phyloP scores from a whole-genome alignment of 2,797 vertebrate genomes.

The Danio kyathit region DNA sequence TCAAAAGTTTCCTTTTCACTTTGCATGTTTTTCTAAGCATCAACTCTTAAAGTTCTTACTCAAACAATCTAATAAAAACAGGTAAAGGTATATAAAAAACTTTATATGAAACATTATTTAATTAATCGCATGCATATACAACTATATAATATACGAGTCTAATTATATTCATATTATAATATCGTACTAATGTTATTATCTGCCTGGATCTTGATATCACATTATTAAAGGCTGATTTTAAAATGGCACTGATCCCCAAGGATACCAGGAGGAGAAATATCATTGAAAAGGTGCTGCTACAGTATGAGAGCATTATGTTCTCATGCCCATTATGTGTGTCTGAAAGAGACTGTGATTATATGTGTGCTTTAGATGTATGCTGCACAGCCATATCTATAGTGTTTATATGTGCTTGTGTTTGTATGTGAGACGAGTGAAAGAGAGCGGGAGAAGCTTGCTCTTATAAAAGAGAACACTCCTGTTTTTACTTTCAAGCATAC shows the following conservation, averaged over 20 bases:
- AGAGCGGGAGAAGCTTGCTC: background rate
- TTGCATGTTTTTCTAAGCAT: background rate
- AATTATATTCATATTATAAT: too few species aligned
- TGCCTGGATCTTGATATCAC: too few species aligned
- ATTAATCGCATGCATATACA: background rate
- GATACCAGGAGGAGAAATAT: background rate
- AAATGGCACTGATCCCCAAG: background rate
- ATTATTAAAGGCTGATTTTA: background rate
- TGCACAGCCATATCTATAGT: constrained; percentile 10
- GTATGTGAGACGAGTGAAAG: background rate
- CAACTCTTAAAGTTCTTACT: background rate
- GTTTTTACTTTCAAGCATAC: background rate
- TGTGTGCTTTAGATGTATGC: background rate
- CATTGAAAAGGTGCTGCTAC: background rate
- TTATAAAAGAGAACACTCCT: background rate
- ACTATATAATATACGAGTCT: background rate
- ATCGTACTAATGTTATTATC: too few species aligned
- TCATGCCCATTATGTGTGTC: background rate
- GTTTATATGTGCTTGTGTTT: constrained; percentile 1
- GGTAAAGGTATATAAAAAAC: background rate
- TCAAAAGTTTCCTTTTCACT: background rate
- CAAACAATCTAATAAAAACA: background rate
- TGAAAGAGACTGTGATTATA: background rate
- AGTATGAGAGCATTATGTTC: background rate
- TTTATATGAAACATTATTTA: background rate